A percentile compares a stretch with the other conserved stretches of the same genome.
Conservation (phyloP, 2,797 vertebrate species). For the Enteromius unitaeniatus region DNA sequence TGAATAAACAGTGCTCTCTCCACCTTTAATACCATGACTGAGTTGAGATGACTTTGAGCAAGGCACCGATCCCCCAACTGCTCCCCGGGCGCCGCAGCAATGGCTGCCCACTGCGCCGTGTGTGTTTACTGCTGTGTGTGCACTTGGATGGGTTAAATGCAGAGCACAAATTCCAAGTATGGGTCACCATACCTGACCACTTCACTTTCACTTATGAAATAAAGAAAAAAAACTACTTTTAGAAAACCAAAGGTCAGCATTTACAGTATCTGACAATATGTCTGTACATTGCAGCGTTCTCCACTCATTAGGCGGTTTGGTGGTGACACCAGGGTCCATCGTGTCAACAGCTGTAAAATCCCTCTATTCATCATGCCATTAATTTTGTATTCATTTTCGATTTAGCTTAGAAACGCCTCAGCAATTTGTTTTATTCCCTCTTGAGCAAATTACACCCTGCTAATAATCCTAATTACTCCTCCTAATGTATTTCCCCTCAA, state of each 20-base stretch:
- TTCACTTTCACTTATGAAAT: neutral
- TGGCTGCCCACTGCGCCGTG: no score
- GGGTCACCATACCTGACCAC: no score
- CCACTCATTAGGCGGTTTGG: constrained; percentile 13
- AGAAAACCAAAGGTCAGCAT: constrained; percentile 17
- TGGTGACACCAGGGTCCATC: constrained; percentile 31
- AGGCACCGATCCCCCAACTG: no score
- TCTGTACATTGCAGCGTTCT: neutral
- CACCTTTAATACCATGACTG: no score
- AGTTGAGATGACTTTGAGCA: no score
- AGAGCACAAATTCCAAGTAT: no score
- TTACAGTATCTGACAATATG: constrained; percentile 19
- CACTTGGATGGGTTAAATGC: no score
- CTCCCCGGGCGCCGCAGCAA: no score
- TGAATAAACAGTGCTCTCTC: no score
- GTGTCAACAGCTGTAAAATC: constrained; percentile 43
- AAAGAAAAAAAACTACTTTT: neutral
- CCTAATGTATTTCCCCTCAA: constrained; percentile 67
- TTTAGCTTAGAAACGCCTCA: constrained; percentile 64
- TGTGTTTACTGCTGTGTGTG: no score
- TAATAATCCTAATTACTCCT: constrained; percentile 78
- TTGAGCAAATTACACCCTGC: constrained; percentile 72
- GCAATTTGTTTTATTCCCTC: constrained; percentile 74
- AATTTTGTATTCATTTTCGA: constrained; percentile 60
- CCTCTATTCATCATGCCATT: constrained; percentile 56